Conservation (phyloP, 2,797 vertebrate genomes). For the Xyrichtys novacula region DNA sequence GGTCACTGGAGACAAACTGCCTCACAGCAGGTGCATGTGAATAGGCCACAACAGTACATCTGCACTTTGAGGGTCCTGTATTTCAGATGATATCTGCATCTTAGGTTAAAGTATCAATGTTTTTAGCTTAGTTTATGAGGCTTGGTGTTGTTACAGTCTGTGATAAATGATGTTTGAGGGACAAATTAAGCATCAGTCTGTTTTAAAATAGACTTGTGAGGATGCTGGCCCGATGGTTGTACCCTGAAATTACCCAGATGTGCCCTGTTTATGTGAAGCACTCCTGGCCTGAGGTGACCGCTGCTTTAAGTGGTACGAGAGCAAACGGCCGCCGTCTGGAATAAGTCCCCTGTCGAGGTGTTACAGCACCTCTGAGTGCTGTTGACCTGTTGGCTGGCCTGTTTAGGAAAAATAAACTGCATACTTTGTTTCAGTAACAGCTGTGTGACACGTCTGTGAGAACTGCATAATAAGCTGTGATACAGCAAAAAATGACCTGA, state of each 20-base stretch:
- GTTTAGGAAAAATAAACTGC: conserved; percentile 60
- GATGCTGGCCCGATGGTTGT: conserved; percentile 27
- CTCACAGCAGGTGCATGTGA: background rate
- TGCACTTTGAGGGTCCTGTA: background rate
- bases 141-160: conserved; percentile 9
- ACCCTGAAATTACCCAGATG: conserved; percentile 57
- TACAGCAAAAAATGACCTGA: conserved; percentile 16
- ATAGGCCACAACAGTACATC: conserved; percentile 18
- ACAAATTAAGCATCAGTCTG: conserved; percentile 42
- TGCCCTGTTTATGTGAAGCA: conserved; percentile 52
- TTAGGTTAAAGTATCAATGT: conserved; percentile 3
- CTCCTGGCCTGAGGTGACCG: conserved; percentile 54
- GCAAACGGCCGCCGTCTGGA: conserved; percentile 55
- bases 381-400: conserved; percentile 57
- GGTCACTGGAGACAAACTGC: conserved; percentile 12
- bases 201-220: conserved; percentile 32
- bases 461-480: conserved; percentile 22
- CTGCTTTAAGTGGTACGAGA: conserved; percentile 52
- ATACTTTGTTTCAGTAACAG: conserved; percentile 46
- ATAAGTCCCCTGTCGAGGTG: conserved; percentile 53
- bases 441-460: conserved; percentile 23
- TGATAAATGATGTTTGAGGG: conserved; percentile 42
- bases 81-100: conserved; percentile 4
- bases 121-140: conserved; percentile 16
- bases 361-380: conserved; percentile 57